Conservation (phyloP, 2,113 vertebrate genomes). For the Pungitius pungitius region DNA sequence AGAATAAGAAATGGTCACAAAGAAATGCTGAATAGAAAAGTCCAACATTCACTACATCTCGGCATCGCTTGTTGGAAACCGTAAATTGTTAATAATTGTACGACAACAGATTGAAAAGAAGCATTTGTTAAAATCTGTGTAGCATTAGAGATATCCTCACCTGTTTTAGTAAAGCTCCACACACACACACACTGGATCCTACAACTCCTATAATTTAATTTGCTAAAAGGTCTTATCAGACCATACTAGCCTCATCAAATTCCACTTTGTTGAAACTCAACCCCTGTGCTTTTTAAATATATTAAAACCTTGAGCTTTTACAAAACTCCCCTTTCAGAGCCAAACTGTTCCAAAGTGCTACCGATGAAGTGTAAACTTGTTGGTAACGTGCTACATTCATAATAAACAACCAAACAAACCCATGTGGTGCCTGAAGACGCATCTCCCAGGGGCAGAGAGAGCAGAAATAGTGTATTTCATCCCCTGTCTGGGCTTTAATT, state of each 20-base stretch:
- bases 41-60: not conserved
- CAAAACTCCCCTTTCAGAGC: not conserved
- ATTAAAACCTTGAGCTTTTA: not conserved
- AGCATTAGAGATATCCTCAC: not conserved
- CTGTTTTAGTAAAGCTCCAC: not conserved
- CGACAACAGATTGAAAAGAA: too few species aligned
- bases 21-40: not conserved
- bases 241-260: not conserved
- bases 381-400: not conserved
- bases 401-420: not conserved
- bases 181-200: not conserved
- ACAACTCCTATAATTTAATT: not conserved
- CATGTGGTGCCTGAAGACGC: constrained; percentile 12
- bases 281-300: not conserved
- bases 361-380: not conserved
- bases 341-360: not conserved
- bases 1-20: constrained; percentile 18
- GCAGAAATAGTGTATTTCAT: constrained; percentile 52
- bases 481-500: constrained; percentile 60
- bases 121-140: not conserved
- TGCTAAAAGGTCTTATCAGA: not conserved
- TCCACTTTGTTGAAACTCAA: not conserved
- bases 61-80: not conserved
- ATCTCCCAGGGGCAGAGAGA: constrained; percentile 12
- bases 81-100: not conserved